These are phyloP conservation scores for Drosophila bunnanda DNA, from an alignment of 2,888 invertebrate genomes.

Conservation along the genomic window DNA sequence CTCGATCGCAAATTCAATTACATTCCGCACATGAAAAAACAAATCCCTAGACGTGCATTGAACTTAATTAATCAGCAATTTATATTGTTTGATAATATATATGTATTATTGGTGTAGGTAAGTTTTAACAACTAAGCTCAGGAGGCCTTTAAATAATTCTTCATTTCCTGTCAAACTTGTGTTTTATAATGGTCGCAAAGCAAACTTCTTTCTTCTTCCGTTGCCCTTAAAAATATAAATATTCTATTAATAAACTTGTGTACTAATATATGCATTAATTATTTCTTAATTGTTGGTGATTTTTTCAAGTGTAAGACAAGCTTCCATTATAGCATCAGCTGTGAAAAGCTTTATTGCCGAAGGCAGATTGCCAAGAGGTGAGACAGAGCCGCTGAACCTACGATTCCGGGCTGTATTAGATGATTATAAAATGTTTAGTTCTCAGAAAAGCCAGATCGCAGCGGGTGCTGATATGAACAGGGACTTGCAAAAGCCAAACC, in stretches of 20 bases:
- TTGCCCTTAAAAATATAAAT: neutral
- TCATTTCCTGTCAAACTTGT: neutral
- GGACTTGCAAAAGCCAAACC: constrained; percentile 9
- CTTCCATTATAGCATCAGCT: constrained; percentile 29
- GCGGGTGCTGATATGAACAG: constrained; percentile 19
- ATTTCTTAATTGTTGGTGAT: neutral
- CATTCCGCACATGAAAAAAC: neutral
- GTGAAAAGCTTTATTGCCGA: constrained; percentile 5
- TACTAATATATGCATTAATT: too few species aligned
- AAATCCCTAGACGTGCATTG: neutral
- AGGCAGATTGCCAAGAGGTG: constrained; percentile 2
- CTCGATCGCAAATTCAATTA: neutral
- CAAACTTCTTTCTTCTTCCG: rapidly evolving
- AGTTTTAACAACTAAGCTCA: neutral
- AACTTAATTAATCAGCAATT: neutral
- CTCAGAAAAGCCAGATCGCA: constrained; percentile 13
- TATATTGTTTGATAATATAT: neutral
- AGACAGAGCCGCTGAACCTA: neutral
- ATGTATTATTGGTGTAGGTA: neutral
- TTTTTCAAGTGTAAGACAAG: constrained; percentile 17
- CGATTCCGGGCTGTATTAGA: neutral
- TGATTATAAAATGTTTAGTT: constrained; percentile 8
- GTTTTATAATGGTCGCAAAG: neutral
- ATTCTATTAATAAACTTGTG: too few species aligned
- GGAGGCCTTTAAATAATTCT: neutral